A percentile compares a stretch with the other conserved stretches of the same genome.
Conservation (phyloP, 2,113 vertebrate species). For the Tretioscincus oriximinensis region DNA sequence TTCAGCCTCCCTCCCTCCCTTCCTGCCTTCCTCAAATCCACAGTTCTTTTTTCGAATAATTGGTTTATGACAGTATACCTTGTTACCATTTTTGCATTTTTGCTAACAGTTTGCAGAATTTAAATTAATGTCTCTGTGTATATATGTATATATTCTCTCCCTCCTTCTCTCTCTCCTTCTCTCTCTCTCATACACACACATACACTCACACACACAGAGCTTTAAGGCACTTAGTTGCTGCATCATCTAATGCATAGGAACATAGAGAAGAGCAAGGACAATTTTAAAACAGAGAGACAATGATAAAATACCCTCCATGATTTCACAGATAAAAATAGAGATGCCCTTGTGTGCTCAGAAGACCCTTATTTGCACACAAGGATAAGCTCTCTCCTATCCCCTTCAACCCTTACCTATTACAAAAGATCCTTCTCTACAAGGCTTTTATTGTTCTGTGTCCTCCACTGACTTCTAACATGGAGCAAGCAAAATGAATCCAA, state of each 20-base stretch:
- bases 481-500: too few relatives aligned
- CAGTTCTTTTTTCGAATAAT: not conserved
- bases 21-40: not conserved
- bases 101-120: not conserved
- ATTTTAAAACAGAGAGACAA: conserved; percentile 6
- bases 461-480: not conserved
- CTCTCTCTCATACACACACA: not conserved
- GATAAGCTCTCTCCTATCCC: not conserved
- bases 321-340: conserved; percentile 1
- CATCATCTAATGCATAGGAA: not conserved
- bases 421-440: too few relatives aligned
- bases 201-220: not conserved
- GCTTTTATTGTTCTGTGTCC: not conserved
- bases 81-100: not conserved
- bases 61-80: not conserved
- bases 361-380: not conserved
- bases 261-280: not conserved
- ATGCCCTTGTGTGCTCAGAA: not conserved
- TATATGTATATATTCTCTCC: not conserved
- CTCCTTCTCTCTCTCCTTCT: too few relatives aligned
- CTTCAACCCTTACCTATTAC: not conserved
- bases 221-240: conserved; percentile 4
- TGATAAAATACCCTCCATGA: conserved; percentile 4
- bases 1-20: not conserved
- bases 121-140: not conserved